Base-by-base conservation (phyloP, 2,113 vertebrate genomes). In the Archilochus colubris region DNA sequence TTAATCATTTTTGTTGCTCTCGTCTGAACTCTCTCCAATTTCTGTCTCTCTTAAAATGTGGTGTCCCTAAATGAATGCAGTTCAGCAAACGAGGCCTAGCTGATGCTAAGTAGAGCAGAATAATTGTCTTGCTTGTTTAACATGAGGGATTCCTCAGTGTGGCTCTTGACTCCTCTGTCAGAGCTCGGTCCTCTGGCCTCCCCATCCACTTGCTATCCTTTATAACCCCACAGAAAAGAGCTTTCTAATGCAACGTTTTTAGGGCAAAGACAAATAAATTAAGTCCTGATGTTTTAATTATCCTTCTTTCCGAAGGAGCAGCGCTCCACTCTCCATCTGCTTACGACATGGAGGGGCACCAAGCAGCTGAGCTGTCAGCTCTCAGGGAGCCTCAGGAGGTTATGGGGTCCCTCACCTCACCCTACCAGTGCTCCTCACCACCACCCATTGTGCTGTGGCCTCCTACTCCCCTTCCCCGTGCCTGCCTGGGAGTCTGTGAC, bases 41-140 rank as follows among this genome's bases (percentile, higher is more conserved):
- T 88, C 88, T 81, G 70, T 85, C 53, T 93, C 58, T 87, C 94
- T 93, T 83, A 94, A 96, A 97, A 94, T 64, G 55, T 7, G 16
- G 67, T 94, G 86, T 69, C 83, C 81, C 88, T 73, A 94, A 96
- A 79, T 92, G 83, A 96, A 82, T 80, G 55, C 72, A 25, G 13
- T 69, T 95, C 75, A 94, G 66, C 0, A 12, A 93, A 91, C 4
- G 38, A 95, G 68, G 61, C 79, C 68, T 95, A 86, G 91, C 68
- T 17, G 31, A 68, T 96, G 89, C 94, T 96, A 97, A 95, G 62
- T 91, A 94, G 86, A 95, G 91, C 81, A 94, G 86, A 96, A 97
- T 95, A 97, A 97, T 96, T 90, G 86, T 89, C 84, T 95, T 86
- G 85, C 69, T 97, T 97, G 72, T 97, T 97, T 96, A 90, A 92